Evolutionary conservation across 2,113 vertebrate species (phyloP).

Genomic region (Potamarius usumacintae): DNA sequence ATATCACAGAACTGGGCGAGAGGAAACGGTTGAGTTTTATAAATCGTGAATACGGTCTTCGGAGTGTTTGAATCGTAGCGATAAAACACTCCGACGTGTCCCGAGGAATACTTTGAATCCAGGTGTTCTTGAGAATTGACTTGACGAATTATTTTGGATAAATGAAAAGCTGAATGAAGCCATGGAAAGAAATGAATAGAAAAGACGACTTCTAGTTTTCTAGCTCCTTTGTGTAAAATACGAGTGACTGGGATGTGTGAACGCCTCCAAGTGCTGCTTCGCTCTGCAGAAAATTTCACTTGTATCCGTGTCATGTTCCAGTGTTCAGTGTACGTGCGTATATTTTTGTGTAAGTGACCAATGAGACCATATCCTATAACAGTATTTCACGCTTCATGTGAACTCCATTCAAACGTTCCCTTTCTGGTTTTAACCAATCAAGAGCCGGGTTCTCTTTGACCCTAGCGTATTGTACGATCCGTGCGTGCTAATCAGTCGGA

Average conservation of each 20-base stretch:
- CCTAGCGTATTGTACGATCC: slow-evolving; percentile 13
- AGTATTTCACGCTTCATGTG: background rate
- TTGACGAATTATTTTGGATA: slow-evolving; percentile 15
- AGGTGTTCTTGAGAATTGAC: background rate
- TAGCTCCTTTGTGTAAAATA: background rate
- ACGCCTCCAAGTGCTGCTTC: slow-evolving; percentile 34
- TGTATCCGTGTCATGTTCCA: slow-evolving; percentile 39
- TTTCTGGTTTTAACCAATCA: background rate
- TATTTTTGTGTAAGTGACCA: slow-evolving; percentile 24
- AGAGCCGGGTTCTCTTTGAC: background rate
- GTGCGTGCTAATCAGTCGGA: slow-evolving; percentile 17
- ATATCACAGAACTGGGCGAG: slow-evolving; percentile 2
- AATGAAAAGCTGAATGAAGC: background rate
- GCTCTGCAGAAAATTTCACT: slow-evolving; percentile 4
- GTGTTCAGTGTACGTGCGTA: slow-evolving; percentile 9
- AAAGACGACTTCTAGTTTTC: slow-evolving; percentile 20
- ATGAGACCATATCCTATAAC: slow-evolving; percentile 1
- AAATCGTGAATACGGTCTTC: background rate
- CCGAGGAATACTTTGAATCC: background rate
- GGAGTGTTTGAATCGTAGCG: background rate
- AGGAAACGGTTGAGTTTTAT: slow-evolving; percentile 1
- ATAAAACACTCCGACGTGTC: background rate
- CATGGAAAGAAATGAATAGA: background rate
- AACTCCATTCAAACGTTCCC: background rate
- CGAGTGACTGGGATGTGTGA: background rate